Evolutionary conservation across 1,140 invertebrate species (phyloP), one percentile per base, ranked within the genome.

Genomic region (Drosophila subobscura): DNA sequence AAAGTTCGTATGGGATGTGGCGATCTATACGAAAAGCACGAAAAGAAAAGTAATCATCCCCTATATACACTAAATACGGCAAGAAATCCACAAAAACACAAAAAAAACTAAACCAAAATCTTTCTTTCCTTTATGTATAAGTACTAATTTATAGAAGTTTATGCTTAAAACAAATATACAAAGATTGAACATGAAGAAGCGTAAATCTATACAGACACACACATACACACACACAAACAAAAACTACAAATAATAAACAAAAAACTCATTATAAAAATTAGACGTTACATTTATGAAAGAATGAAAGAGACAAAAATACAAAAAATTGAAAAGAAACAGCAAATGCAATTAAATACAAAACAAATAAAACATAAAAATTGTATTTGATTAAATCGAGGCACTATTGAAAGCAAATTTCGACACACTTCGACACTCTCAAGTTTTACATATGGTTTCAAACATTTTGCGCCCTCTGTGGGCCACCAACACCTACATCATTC

Each of bases 341-440:
- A 86, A 89, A 90, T 74, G 89, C 86, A 90, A 91, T 90, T 86
- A 89, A 90, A 90, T 86, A 90, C 79, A 79, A 84, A 85, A 90
- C 44, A 68, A 64, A 71, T 72, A 57, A 74, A 75, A 75, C 72
- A 75, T 75, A 59, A 41, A 67, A 77, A 77, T 65, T 73, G 52
- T 74, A 73, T 73, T 77, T 77, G 70, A 77, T 45, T 70, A 76
- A 77, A 70, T 51, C 27, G 29, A 42, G 56, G 56, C 40, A 50
- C 53, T 37, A 77, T 57, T 59, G 57, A 52, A 53, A 46, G 49
- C 49, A 40, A 33, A 40, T 40, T 44, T 41, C 45, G 40, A 50
- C 53, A 51, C 25, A 14, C 53, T 56, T 56, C 55, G 29, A 77
- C 54, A 78, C 57, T 60, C 56, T 60, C 56, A 76, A 72, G 60